Evolutionary conservation across 92 coral and sea anemone genomes (phyloP).

Genomic region (Meandrina meandrites): DNA sequence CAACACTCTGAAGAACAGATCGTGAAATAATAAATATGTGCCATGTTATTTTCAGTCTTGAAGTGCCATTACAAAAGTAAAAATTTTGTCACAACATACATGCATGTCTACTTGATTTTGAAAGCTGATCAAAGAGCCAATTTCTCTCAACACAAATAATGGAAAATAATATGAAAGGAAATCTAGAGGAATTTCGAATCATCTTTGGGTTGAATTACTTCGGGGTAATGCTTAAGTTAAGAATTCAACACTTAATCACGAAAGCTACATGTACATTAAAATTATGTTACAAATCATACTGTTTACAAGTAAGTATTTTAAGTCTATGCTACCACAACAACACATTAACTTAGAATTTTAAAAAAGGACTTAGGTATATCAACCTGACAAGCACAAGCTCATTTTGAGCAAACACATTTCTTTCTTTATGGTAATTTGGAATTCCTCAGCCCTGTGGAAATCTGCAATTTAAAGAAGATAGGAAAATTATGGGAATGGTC

Average conservation of each 20-base stretch:
- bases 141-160: neutral
- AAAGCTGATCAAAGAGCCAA: too few relatives aligned
- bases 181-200: neutral
- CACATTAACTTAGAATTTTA: neutral
- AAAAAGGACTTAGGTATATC: neutral
- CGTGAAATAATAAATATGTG: too few relatives aligned
- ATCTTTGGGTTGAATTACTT: neutral
- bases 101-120: too few relatives aligned
- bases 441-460: neutral
- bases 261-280: neutral
- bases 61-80: neutral
- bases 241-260: neutral
- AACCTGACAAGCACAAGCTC: neutral
- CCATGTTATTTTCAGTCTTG: neutral
- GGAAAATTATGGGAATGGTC: neutral
- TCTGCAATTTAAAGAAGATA: slow-evolving; percentile 2
- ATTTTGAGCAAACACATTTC: neutral
- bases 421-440: neutral
- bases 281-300: neutral
- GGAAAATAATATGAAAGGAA: neutral
- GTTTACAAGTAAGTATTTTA: too few relatives aligned
- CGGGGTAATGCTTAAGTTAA: neutral
- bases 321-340: neutral
- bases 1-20: neutral
- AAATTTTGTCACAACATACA: neutral